Conservation (phyloP, 2,113 vertebrate genomes). For the Thunnus maccoyii region DNA sequence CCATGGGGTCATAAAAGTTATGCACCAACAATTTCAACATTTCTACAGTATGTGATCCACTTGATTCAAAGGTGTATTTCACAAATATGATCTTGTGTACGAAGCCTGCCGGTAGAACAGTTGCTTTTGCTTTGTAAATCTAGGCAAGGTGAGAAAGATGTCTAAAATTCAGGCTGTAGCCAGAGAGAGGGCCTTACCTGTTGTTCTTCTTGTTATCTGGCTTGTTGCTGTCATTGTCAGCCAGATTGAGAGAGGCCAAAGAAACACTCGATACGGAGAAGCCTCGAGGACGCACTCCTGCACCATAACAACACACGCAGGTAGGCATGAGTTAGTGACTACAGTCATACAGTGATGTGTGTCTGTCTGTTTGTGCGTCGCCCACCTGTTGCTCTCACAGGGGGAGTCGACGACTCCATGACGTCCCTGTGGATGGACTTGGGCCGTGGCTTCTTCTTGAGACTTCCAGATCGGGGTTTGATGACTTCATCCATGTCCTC, state of each 20-base stretch:
- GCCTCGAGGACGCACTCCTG: constrained; percentile 88
- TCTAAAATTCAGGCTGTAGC: neutral
- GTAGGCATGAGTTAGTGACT: neutral
- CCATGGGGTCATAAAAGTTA: neutral
- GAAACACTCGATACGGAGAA: constrained; percentile 95
- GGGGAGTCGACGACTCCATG: constrained; percentile 89
- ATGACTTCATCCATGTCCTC: constrained; percentile 95
- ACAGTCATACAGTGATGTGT: too few relatives aligned
- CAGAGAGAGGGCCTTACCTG: constrained; percentile 84
- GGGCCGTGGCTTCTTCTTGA: constrained; percentile 94
- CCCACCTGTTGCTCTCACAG: constrained; percentile 90
- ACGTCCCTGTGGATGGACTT: constrained; percentile 96
- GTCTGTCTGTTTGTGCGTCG: neutral
- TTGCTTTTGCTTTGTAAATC: neutral
- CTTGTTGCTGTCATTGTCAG: constrained; percentile 90
- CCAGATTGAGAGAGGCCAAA: constrained; percentile 94
- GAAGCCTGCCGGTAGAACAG: neutral
- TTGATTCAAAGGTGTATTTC: too few relatives aligned
- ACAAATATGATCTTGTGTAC: too few relatives aligned
- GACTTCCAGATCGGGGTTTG: constrained; percentile 89
- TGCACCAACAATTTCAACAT: too few relatives aligned
- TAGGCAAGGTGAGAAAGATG: neutral
- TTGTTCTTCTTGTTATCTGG: constrained; percentile 93
- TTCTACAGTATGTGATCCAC: too few relatives aligned
- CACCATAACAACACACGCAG: constrained; percentile 48